Evolutionary conservation across 2,113 vertebrate species (phyloP).

Genomic region (Myrmecobius fasciatus): DNA sequence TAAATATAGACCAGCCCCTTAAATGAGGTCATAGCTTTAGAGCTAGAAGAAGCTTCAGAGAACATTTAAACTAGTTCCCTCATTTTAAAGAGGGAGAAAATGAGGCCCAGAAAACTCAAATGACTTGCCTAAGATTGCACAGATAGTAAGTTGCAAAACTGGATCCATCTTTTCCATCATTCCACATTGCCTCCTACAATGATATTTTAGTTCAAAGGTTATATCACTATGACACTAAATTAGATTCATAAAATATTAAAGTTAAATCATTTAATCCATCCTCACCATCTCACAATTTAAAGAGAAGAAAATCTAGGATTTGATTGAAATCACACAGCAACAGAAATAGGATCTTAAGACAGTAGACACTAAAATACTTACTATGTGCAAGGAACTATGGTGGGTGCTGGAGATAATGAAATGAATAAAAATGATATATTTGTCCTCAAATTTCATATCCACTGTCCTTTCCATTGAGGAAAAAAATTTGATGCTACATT

Average conservation of each 20-base stretch:
- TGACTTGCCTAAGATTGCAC: not conserved
- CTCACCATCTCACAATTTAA: not conserved
- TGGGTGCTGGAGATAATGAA: not conserved
- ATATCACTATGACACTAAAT: not conserved
- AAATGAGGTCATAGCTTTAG: not conserved
- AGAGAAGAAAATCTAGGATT: not conserved
- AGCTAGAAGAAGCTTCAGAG: not conserved
- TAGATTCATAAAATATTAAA: not conserved
- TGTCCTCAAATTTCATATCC: not conserved
- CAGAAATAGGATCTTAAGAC: not conserved
- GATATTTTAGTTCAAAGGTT: not conserved
- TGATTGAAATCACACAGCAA: not conserved
- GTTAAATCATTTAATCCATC: not conserved
- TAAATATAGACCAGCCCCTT: not conserved
- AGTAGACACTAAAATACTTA: not conserved
- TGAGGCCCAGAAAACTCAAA: not conserved
- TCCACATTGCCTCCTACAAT: not conserved
- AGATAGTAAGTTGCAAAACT: not conserved
- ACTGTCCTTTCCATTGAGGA: not conserved
- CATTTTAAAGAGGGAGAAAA: not conserved
- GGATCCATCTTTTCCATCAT: not conserved
- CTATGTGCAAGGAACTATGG: not conserved
- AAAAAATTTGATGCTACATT: not conserved
- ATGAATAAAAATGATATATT: not conserved
- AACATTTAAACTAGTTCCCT: not conserved